Evolutionary conservation across 1,140 invertebrate species (phyloP), one percentile per base, ranked within the genome.

Genomic region (Conus ventricosus): DNA sequence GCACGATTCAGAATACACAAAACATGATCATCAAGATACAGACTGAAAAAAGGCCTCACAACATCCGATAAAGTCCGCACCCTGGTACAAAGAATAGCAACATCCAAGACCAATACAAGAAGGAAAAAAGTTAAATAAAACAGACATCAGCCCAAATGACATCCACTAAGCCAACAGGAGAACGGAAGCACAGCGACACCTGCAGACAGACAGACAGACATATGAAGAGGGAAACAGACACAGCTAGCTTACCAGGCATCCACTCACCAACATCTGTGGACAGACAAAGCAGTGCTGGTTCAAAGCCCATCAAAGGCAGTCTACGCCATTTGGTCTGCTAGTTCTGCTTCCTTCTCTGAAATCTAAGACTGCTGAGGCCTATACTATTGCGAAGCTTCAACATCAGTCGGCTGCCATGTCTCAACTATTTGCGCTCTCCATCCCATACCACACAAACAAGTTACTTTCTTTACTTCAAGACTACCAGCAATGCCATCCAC

Each of bases 251-350:
- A 87, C 85, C 85, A 71, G 85, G 85, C 85, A 87, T 87, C 85
- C 85, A 87, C 71, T 87, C 85, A 87, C 85, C 71, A 87, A 87
- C 85, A 78, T 87, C 85, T 87, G 85, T 87, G 71, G 75, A 87
- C 85, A 87, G 76, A 87, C 85, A 87, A 87, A 87, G 67, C 67
- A 71, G 23, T 71, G 67, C 67, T 71, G 67, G 13, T 71, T 71
- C 23, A 71, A 71, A 71, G 67, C 67, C 67, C 67, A 71, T 71
- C 67, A n/a, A 20, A 71, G 67, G 20, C 67, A 63, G 11, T 71
- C 67, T 23, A 71, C 67, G 10, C 67, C 67, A 71, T 6, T 1
- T 23, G 4, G 67, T 20, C 67, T 20, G 67, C 11, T 71, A 71
- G 11, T 17, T 23, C 67, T 71, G 6, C 67, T 6, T 6, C 67